Base-by-base conservation (phyloP, 2,797 vertebrate genomes). In the Halcyon badia region DNA sequence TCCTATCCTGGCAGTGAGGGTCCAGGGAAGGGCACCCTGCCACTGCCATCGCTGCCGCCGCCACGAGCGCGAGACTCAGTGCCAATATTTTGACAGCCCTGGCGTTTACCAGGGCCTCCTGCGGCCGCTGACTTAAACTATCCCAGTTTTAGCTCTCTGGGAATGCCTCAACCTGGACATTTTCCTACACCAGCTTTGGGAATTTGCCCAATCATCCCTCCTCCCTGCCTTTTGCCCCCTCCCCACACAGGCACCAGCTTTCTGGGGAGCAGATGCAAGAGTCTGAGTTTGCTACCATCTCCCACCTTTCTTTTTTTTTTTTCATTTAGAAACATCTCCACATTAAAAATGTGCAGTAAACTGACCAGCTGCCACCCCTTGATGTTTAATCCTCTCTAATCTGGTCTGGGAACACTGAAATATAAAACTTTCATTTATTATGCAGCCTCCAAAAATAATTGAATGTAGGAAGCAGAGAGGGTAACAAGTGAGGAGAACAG, bases 311-410 rank as follows among this genome's bases (percentile, higher is more conserved):
- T 0, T 82, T 41, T 31, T 42, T 31, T 31, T 95, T 61, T 96
- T 94, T 58, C 41, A 61, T 97, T 97, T 90, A 96, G 94, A 96
- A 97, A 96, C 51, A 96, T 91, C 96, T 98, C 94, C 93, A 92
- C 52, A 57, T 92, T 95, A 97, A 94, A 95, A 96, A 93, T 87
- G 39, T 92, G 87, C 90, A 91, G 79, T 95, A 96, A 97, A 98
- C 95, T 97, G 97, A 98, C 97, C 97, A 97, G 96, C 97, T 98
- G 97, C 97, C 95, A 94, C 95, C 78, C 85, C 73, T 93, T 80
- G 75, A 96, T 97, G 92, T 80, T 98, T 97, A 98, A 98, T 98
- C 97, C 95, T 94, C 87, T 97, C 91, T 95, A 87, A 95, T 95
- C 93, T 97, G 96, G 92, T 92, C 91, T 82, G 65, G 89, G 94